Percentiles rank a stretch among this genome's conserved stretches.
These are phyloP conservation scores for Gopherus flavomarginatus DNA, from an alignment of 2,113 vertebrate species.

Conservation along the genomic window DNA sequence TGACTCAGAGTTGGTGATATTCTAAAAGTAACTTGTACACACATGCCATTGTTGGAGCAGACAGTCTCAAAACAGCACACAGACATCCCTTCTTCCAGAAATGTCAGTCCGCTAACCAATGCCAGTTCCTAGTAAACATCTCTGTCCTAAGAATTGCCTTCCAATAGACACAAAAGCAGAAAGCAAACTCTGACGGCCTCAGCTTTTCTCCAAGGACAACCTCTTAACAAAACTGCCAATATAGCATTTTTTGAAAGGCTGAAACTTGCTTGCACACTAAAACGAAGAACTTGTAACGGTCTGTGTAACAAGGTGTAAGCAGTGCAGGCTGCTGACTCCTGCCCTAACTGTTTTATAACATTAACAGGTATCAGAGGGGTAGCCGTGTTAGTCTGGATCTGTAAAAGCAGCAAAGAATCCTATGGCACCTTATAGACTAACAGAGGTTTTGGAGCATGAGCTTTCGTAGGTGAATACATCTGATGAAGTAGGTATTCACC, in stretches of 20 bases:
- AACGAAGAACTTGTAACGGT: not conserved
- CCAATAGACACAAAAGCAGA: not conserved
- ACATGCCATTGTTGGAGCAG: not conserved
- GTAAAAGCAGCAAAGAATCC: no score
- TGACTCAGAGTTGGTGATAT: not conserved
- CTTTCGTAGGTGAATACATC: no score
- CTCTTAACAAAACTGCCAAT: not conserved
- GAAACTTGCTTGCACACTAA: accelerated
- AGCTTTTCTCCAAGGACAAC: not conserved
- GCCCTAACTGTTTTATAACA: not conserved
- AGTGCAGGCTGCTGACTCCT: not conserved
- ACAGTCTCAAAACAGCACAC: not conserved
- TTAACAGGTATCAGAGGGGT: not conserved
- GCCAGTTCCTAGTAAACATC: not conserved
- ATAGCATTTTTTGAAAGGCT: not conserved
- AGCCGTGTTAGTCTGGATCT: no score
- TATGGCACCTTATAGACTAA: no score
- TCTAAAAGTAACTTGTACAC: not conserved
- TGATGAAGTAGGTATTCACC: no score
- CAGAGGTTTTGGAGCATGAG: no score
- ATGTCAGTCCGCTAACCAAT: constrained; percentile 1
- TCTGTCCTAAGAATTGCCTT: not conserved
- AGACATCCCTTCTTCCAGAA: constrained; percentile 26
- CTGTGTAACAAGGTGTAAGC: not conserved
- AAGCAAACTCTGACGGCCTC: not conserved